These are phyloP conservation scores for Netelia virgata DNA, from an alignment of 2,888 invertebrate species.

Conservation along the genomic window DNA sequence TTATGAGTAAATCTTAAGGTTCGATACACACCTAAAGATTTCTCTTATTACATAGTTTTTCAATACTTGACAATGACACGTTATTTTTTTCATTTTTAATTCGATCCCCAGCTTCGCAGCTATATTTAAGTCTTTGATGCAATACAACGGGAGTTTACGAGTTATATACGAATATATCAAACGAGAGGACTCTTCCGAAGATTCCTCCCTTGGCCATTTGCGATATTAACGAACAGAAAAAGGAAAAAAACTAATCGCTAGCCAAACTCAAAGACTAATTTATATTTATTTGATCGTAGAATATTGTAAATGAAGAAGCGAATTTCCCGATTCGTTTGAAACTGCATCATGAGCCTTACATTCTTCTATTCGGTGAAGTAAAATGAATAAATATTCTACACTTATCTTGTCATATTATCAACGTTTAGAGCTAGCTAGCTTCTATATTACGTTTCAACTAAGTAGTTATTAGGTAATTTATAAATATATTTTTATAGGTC, in stretches of 20 bases:
- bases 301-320: constrained; percentile 69
- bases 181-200: constrained; percentile 50
- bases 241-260: constrained; percentile 41
- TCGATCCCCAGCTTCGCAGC: constrained; percentile 69
- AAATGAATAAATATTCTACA: constrained; percentile 76
- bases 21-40: constrained; percentile 57
- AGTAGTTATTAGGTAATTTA: constrained; percentile 59
- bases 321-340: constrained; percentile 77
- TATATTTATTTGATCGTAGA: constrained; percentile 49
- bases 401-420: constrained; percentile 74
- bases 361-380: constrained; percentile 51
- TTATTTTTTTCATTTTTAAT: constrained; percentile 27
- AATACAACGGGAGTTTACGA: constrained; percentile 40
- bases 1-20: constrained; percentile 44
- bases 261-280: constrained; percentile 57
- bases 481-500: constrained; percentile 70
- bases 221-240: constrained; percentile 3
- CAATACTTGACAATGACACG: constrained; percentile 50
- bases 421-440: constrained; percentile 58
- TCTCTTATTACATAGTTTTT: constrained; percentile 39
- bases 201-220: constrained; percentile 34
- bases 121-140: constrained; percentile 60
- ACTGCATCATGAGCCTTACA: constrained; percentile 55
- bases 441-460: constrained; percentile 52
- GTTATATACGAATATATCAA: constrained; percentile 45